Evolutionary conservation across 2,888 invertebrate species (phyloP).

Genomic region (Cephus pulcher): DNA sequence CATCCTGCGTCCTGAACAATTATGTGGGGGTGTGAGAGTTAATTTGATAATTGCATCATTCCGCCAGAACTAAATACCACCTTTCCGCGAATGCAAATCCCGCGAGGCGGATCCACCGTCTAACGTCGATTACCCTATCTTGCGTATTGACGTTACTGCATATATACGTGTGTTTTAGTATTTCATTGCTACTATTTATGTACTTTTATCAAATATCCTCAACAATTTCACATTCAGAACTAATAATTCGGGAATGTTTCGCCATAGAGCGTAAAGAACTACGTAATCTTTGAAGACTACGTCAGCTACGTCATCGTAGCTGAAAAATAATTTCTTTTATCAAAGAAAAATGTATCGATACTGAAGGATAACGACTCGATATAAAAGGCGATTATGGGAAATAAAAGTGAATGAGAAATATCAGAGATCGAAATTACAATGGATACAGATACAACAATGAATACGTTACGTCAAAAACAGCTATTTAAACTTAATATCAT

Average conservation of each 20-base stretch:
- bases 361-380: neutral
- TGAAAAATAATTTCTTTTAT: neutral
- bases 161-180: neutral
- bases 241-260: neutral
- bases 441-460: neutral
- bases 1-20: constrained; percentile 42
- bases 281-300: neutral
- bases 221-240: neutral
- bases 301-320: neutral
- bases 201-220: neutral
- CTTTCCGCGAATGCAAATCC: constrained; percentile 54
- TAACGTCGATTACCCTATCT: neutral
- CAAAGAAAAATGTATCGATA: neutral
- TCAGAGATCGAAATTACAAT: neutral
- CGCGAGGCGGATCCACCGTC: constrained; percentile 19
- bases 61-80: constrained; percentile 56
- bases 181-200: neutral
- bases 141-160: neutral
- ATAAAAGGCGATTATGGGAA: neutral
- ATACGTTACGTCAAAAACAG: neutral
- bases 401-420: neutral
- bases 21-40: constrained; percentile 54
- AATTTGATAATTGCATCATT: constrained; percentile 63
- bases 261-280: neutral
- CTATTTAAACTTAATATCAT: neutral